Percentiles rank a stretch among this genome's conserved stretches.
phyloP scores from a whole-genome alignment of 2,888 invertebrate genomes.

The Ellobium chinense region DNA sequence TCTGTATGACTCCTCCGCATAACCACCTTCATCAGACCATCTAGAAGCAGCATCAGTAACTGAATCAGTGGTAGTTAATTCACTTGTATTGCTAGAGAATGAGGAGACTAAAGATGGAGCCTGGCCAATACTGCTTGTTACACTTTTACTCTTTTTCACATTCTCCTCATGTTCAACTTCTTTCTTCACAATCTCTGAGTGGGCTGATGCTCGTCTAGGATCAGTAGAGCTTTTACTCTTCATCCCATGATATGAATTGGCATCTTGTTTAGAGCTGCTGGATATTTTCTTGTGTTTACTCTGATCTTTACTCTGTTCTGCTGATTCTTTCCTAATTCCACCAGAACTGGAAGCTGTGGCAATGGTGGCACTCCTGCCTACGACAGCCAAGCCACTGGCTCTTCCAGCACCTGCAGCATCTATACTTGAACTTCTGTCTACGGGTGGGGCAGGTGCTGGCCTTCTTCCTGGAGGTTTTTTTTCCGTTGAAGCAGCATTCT shows the following conservation, averaged over 20 bases:
- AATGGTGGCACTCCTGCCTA: conserved; percentile 24
- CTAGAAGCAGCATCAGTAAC: conserved; percentile 22
- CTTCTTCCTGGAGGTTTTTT: conserved; percentile 28
- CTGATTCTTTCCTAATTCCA: not conserved
- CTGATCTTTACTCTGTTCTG: not conserved
- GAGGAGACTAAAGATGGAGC: conserved; percentile 44
- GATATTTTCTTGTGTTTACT: conserved; percentile 8
- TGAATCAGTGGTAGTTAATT: conserved; percentile 31
- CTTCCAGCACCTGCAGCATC: not conserved
- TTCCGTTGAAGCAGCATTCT: conserved; percentile 14
- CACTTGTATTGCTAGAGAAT: conserved; percentile 43
- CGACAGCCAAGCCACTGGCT: not conserved
- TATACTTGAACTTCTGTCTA: conserved; percentile 4
- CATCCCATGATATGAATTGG: not conserved
- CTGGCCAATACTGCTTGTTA: conserved; percentile 44
- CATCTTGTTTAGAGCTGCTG: not conserved
- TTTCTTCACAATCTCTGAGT: conserved; percentile 26
- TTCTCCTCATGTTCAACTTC: conserved; percentile 13
- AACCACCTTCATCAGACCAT: conserved; percentile 8
- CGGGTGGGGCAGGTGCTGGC: conserved; percentile 48
- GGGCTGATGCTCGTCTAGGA: conserved; percentile 13
- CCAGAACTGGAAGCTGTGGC: not conserved
- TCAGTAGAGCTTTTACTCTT: conserved; percentile 20
- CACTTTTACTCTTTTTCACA: conserved; percentile 40
- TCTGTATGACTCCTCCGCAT: not conserved